Conservation (phyloP, 2,797 vertebrate species). For the Heteromormyrus szaboi region DNA sequence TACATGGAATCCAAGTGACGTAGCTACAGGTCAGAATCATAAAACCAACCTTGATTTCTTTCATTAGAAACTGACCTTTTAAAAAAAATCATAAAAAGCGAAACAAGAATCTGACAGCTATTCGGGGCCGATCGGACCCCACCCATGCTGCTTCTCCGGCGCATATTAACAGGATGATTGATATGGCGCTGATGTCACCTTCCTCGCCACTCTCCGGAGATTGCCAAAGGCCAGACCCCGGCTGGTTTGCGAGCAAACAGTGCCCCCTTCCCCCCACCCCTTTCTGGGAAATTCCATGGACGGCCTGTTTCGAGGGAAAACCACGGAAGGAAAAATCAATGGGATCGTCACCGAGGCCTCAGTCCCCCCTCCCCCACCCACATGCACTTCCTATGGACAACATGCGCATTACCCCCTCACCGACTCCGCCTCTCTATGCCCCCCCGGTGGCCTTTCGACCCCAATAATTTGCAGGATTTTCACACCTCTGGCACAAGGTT, state of each 20-base stretch:
- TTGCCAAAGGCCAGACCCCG: not conserved
- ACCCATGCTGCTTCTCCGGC: not conserved
- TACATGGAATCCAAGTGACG: not conserved
- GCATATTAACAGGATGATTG: not conserved
- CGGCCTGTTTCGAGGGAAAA: not conserved
- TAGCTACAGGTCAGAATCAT: not conserved
- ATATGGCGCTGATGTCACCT: not conserved
- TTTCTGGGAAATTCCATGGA: not conserved
- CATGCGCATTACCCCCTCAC: not conserved
- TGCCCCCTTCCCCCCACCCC: not conserved
- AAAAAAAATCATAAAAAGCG: not conserved
- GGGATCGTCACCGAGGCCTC: not conserved
- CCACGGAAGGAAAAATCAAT: not conserved
- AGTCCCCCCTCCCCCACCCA: not conserved
- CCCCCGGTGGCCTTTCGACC: not conserved
- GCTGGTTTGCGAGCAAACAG: not conserved
- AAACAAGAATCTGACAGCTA: not conserved
- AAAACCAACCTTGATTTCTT: not conserved
- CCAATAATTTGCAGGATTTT: not conserved
- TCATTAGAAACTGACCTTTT: not conserved
- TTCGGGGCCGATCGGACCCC: not conserved
- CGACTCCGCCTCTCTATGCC: not conserved
- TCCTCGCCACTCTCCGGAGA: not conserved
- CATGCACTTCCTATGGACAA: not conserved
- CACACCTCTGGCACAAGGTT: constrained; percentile 8